Evolutionary conservation across 2,797 vertebrate genomes (phyloP).

Genomic region (Brachyrhaphis roseni): DNA sequence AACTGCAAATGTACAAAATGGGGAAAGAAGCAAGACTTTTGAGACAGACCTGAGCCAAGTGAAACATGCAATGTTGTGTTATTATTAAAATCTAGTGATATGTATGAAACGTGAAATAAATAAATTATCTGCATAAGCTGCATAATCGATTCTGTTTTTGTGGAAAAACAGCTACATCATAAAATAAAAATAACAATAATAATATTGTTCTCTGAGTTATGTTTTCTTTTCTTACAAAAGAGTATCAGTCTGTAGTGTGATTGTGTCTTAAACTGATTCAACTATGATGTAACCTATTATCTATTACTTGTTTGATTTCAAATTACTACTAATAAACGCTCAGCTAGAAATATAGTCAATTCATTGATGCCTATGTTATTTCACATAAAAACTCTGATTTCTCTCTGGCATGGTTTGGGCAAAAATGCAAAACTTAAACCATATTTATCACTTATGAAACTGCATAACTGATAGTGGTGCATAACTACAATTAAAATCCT

Average conservation of each 20-base stretch:
- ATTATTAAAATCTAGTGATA: not conserved
- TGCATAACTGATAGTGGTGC: conserved; percentile 1
- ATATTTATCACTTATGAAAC: conserved; percentile 30
- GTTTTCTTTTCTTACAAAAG: not conserved
- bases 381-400: conserved; percentile 26
- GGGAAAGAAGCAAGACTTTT: not conserved
- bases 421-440: conserved; percentile 24
- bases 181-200: not conserved
- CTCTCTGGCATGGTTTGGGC: conserved; percentile 1
- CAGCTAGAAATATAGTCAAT: conserved; percentile 1
- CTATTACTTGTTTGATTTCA: not conserved
- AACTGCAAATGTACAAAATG: not conserved
- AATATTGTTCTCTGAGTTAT: not conserved
- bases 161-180: not conserved
- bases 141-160: not conserved
- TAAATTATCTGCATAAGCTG: not conserved
- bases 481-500: not conserved
- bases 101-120: not conserved
- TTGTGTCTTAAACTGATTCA: not conserved
- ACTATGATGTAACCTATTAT: not conserved
- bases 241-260: not conserved
- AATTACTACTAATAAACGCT: not conserved
- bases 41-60: not conserved
- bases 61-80: not conserved
- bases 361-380: not conserved